Base-by-base conservation (phyloP, 2,797 vertebrate genomes). In the Chrosomus eos region DNA sequence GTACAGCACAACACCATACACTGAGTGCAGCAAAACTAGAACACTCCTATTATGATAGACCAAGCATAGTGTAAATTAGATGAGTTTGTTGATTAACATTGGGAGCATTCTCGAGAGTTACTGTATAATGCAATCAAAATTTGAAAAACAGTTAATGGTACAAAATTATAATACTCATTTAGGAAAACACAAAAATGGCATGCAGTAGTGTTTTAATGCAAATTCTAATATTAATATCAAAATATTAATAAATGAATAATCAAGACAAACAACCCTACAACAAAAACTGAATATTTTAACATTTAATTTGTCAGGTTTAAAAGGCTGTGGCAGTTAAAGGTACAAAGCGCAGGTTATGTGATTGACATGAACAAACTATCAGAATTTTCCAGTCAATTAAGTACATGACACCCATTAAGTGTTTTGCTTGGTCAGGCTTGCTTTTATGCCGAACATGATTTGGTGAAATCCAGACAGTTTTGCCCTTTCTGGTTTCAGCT, bases 381-480 rank as follows among this genome's bases (percentile, higher is more conserved):
- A 70, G 9, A n/a, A 70, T 70, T 53, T 70, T 28, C 28, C 40
- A 51, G 62, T 58, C 21, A 58, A n/a, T n/a, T 11, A n/a, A 58
- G n/a, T 58, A 26, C 23, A 58, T 58, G 5, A 11, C 55, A 58
- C 55, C 9, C 23, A 55, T 55, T 23, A 11, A 4, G 55, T 58
- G 23, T 58, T n/a, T 2, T 58, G 9, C 26, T 40, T 70, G 67
- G 68, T 48, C n/a, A 48, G 16, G 26, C 2, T 80, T 51, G 62
- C 14, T n/a, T 62, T 62, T 45, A n/a, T 62, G 26, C 43, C 71
- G 40, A 28, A 36, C 19, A 26, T 48, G 21, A 82, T 64, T 82
- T 64, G 13, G 70, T 64, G 43, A 74, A 83, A 74, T 78, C 36
- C 67, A 31, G 58, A 73, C 58, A 26, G 48, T 71, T 58, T 58